A percentile compares a stretch with the other conserved stretches of the same genome.
phyloP scores from a whole-genome alignment of 2,797 vertebrate genomes.

The Chrosomus eos region DNA sequence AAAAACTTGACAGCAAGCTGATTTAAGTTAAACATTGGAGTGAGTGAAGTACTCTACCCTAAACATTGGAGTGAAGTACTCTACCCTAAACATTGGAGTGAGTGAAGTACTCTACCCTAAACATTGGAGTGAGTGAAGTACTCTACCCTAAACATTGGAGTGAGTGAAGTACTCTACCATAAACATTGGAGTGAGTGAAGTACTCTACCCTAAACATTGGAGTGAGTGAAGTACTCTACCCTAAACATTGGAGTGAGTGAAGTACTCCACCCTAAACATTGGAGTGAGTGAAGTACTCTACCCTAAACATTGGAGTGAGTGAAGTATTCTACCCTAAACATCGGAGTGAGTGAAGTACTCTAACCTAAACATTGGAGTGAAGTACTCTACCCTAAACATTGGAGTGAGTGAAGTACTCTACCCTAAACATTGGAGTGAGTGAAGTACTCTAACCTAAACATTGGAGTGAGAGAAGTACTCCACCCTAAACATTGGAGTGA shows the following conservation, averaged over 20 bases:
- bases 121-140: not conserved
- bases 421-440: not conserved
- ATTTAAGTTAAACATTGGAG: not conserved
- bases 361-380: too few relatives aligned
- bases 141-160: not conserved
- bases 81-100: not conserved
- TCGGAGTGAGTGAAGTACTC: too few relatives aligned
- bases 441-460: too few relatives aligned
- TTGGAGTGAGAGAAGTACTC: not conserved
- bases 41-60: too few relatives aligned
- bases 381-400: not conserved
- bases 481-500: not conserved
- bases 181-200: too few relatives aligned
- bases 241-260: too few relatives aligned
- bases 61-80: not conserved
- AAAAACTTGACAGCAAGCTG: not conserved
- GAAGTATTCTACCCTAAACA: not conserved
- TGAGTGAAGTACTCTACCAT: too few relatives aligned
- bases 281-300: too few relatives aligned
- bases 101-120: too few relatives aligned
- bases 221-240: too few relatives aligned
- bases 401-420: too few relatives aligned
- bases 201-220: not conserved
- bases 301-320: too few relatives aligned
- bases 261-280: not conserved